Base-by-base conservation (phyloP, 2,888 invertebrate genomes). In the Tridacna crocea region DNA sequence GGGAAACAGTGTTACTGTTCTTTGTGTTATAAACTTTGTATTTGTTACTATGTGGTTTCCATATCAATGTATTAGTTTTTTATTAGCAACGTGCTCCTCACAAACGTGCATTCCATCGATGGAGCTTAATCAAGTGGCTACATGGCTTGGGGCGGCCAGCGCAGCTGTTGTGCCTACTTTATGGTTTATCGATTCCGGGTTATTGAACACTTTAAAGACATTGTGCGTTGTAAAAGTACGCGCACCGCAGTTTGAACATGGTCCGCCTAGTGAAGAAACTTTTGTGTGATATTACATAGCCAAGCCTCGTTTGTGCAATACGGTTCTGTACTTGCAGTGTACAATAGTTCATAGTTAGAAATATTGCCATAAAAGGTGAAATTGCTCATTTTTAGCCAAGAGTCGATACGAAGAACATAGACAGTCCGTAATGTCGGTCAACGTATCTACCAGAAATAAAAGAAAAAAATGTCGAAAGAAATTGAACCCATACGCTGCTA, bases 21-120 rank as follows among this genome's bases (percentile, higher is more conserved):
- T 86, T 19, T 83, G 81, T 75, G 48, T 76, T 0, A 76, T 80
- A 6, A 83, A 79, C 63, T 26, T 82, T 8, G 13, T 76, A 10
- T 80, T 81, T 65, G 63, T 72, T 8, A 72, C 63, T 0, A 82
- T 84, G 80, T 86, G 86, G 86, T 86, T 86, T 51, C 86, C 86
- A 1, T 86, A 73, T 63, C 86, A 86, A 58, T 80, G 77, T 58
- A 75, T 83, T 0, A 82, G 75, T 15, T 68, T 86, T 17, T 24
- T 86, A 13, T 46, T 83, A 26, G 68, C 86, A 0, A 47, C 83
- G 6, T 86, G 86, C 61, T 15, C 60, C n/a, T 47, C 78, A 27
- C 70, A 74, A 17, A n/a, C 24, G 11, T 86, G 86, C 63, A 60
- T 78, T 3, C 83, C 82, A n/a, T 82, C 86, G 10, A n/a, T 48